Base-by-base conservation (phyloP, 2,888 invertebrate genomes). In the Heliconius ismenius region DNA sequence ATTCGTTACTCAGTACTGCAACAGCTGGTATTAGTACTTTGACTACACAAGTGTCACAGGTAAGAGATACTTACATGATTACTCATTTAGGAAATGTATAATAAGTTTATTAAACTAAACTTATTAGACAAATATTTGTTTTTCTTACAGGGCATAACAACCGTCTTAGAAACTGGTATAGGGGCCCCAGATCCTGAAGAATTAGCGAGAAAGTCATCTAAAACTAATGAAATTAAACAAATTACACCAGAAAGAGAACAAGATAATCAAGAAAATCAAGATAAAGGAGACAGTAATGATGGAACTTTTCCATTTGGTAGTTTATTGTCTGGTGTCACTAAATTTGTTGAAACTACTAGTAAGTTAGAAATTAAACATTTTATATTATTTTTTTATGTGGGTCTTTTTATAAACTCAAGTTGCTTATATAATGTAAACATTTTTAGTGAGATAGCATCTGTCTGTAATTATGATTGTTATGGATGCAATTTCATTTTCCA, bases 181-280 rank as follows among this genome's bases (percentile, higher is more conserved):
- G 98, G 98, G 4, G 97, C 96, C 0, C 98, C 98, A 1, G 96
- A 97, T 84, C 97, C 98, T 0, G 97, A 96, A 86, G 97, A 98
- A 85, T 84, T 98, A 76, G 97, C 96, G 0, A 93, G 94, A 80
- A 89, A 93, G 62, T 85, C 84, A 49, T 78, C 81, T 2, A 88
- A 87, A 80, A 87, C 85, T 26, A 78, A 26, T 73, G 83, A 85
- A 72, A n/a, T 54, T 43, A 81, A 77, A 28, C 26, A 76, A 21
- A 78, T 76, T 28, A 82, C 73, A 65, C 28, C 26, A 7, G 73
- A 82, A 39, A 64, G 58, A 11, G 76, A 81, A 32, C 70, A 75
- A 62, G 75, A 78, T 9, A 65, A 70, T 65, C n/a, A 7, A 13
- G 64, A 78, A 11, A 77, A 76, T 24, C 7, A 18, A 60, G 77